Conservation (phyloP, 2,797 vertebrate genomes). For the Epinephelus malabaricus region DNA sequence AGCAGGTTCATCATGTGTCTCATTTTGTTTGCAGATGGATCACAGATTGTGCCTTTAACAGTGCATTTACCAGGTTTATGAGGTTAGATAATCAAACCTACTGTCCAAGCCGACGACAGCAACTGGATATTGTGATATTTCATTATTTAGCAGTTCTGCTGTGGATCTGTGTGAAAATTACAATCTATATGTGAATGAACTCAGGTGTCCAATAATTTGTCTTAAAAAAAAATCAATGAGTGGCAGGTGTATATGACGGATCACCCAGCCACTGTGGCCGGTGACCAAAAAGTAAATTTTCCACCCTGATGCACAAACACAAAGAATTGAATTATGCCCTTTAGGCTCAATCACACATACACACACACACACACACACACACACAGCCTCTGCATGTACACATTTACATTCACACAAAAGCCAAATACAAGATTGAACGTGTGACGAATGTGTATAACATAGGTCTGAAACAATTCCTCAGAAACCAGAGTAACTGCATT, state of each 20-base stretch:
- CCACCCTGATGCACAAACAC: conserved; percentile 3
- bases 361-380: background rate
- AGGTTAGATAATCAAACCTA: too few relatives aligned
- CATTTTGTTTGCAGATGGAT: too few relatives aligned
- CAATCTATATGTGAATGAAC: background rate
- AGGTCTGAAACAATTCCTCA: too few relatives aligned
- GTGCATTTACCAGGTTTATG: too few relatives aligned
- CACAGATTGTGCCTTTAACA: background rate
- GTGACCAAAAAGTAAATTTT: conserved; percentile 9
- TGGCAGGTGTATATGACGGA: background rate
- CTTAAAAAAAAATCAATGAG: conserved; percentile 2
- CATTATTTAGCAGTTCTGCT: background rate
- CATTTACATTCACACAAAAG: background rate
- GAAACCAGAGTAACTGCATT: too few relatives aligned
- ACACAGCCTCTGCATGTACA: background rate
- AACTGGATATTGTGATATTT: too few relatives aligned
- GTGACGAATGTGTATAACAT: too few relatives aligned
- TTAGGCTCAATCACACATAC: background rate
- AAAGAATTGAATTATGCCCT: background rate
- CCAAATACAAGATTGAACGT: background rate
- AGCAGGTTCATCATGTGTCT: background rate
- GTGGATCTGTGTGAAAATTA: background rate
- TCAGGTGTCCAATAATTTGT: background rate
- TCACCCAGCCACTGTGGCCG: background rate
- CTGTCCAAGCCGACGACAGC: too few relatives aligned